Base-by-base conservation (phyloP, 2,797 vertebrate species). In the Menidia menidia region DNA sequence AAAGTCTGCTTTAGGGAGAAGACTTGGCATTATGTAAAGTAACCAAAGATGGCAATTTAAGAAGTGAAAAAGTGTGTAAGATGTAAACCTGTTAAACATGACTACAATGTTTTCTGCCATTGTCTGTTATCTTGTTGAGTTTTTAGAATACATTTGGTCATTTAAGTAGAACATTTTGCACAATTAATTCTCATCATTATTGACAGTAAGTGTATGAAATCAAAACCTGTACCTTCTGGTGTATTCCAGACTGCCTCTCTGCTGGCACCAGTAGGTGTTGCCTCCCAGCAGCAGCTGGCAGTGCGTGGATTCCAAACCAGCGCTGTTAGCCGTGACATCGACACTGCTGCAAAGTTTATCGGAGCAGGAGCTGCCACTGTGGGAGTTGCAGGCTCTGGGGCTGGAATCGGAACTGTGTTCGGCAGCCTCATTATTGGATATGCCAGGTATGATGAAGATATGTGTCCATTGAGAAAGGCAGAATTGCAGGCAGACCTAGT, bases 321-420 rank as follows among this genome's bases (percentile, higher is more conserved):
- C 0, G 87, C 93, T 0, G 86, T 95, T 66, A 95, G 92, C 90
- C 89, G 93, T 54, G 97, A 98, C 82, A 95, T 99, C 6, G 97
- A 98, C 92, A 98, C 97, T 12, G 97, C 97, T n/a, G 97, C 97
- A 33, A 99, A 99, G 86, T 98, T 98, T 87, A 99, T 99, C 12
- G 97, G 97, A 2, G 97, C 97, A 1, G 97, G 97, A 35, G 97
- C 97, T 2, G 97, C 97, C 87, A 99, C 97, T 0, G 97, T 99
- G 2, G 97, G 97, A 55, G 97, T 99, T 81, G 97, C 97, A 3
- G 97, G 97, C 7, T 98, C 97, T 3, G 97, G 97, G 67, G 97
- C 97, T 1, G 97, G 97, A 57, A 98, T 98, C 39, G 97, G 97
- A 59, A 99, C 97, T 0, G 97, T 99, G 60, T 99, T 99, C n/a